Evolutionary conservation across 2,113 vertebrate genomes (phyloP).

Genomic region (Ahaetulla prasina): DNA sequence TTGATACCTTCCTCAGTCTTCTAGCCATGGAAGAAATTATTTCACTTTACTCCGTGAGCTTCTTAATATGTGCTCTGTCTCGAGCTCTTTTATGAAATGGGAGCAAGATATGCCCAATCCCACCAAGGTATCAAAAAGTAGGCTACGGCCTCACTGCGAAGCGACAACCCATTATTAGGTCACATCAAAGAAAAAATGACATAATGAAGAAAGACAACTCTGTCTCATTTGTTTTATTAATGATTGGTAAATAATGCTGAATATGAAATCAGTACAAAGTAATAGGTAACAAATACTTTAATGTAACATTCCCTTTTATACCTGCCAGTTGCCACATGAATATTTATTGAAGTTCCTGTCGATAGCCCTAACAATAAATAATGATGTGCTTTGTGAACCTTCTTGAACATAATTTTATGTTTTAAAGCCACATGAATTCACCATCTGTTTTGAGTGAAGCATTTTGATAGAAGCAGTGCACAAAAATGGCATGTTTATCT

Average conservation of each 20-base stretch:
- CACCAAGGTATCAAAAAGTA: background rate
- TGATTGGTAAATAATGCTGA: background rate
- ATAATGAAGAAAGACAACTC: background rate
- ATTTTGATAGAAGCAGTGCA: too few relatives aligned
- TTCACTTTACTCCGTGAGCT: background rate
- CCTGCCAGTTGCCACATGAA: background rate
- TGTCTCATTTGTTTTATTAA: background rate
- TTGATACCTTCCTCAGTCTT: background rate
- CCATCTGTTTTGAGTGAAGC: background rate
- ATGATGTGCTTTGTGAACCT: background rate
- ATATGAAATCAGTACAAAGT: background rate
- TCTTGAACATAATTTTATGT: background rate
- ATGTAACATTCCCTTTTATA: background rate
- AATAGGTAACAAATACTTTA: background rate
- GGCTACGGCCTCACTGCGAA: background rate
- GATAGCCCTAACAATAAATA: background rate
- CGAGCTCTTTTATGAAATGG: background rate
- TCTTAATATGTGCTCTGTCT: background rate
- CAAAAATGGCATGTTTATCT: background rate
- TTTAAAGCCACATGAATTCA: background rate
- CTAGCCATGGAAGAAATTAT: background rate
- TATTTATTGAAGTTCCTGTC: background rate
- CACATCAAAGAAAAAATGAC: background rate
- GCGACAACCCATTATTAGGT: background rate
- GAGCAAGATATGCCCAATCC: background rate